Base-by-base conservation (phyloP, 2,888 invertebrate species). In the Patella pellucida region DNA sequence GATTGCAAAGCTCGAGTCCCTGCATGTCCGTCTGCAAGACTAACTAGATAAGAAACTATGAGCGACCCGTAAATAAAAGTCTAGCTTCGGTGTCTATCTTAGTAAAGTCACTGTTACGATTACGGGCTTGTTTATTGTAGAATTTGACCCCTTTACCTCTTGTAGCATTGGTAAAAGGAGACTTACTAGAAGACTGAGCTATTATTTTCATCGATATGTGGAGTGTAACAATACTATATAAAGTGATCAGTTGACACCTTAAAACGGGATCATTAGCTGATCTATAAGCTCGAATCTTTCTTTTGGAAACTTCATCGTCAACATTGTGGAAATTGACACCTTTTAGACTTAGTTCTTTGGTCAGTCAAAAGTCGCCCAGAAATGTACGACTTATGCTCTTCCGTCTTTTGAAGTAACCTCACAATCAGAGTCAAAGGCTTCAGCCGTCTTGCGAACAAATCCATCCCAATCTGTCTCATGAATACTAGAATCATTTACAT, bases 371-470 rank as follows among this genome's bases (percentile, higher is more conserved):
- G 14, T 62, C 62, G 11, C 1, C 62, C 62, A 19, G 62, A 19
- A 19, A 62, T 62, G 3, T 62, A 62, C 14, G 62, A 62, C 62
- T 62, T 62, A 14, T 62, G 62, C 62, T 62, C 62, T 23, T 62
- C 62, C 2, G 19, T 11, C 9, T 62, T n/a, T 62, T 3, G 19
- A 3, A 19, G 11, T 12, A 0, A 14, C 62, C 3, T 23, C 62
- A 62, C 62, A 62, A 19, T 62, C 62, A 19, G 23, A 23, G 11
- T 62, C 19, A 9, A 62, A 3, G 19, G 19, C 23, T 15, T 19
- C 19, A 5, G 62, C 62, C 56, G 19, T 62, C 23, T 19, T n/a
- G 23, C 62, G 62, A 11, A 62, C 62, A 62, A 62, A 62, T 0
- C 11, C 12, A 62, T 62, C 62, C 62, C 62, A 62, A 62, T 62